These are phyloP conservation scores for Speoplatyrhinus poulsoni DNA, from an alignment of 2,113 vertebrate genomes.

Conservation along the genomic window DNA sequence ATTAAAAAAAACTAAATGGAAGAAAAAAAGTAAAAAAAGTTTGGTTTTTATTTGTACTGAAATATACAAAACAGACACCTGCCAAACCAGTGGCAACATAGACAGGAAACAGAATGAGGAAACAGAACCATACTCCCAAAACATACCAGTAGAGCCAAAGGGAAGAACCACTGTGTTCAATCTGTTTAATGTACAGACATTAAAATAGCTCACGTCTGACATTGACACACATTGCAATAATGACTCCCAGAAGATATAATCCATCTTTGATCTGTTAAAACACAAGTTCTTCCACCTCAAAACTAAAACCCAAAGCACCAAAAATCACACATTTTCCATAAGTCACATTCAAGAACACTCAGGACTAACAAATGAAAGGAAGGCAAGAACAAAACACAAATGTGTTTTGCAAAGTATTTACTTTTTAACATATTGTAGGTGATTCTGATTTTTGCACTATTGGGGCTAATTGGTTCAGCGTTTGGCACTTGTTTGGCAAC, in stretches of 20 bases:
- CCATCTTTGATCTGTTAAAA: slow-evolving; percentile 42
- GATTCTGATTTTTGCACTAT: slow-evolving; percentile 39
- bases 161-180: neutral
- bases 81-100: slow-evolving; percentile 84
- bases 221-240: slow-evolving; percentile 21
- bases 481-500: slow-evolving; percentile 6
- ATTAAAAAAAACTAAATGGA: neutral
- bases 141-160: slow-evolving; percentile 38
- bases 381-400: neutral
- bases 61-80: slow-evolving; percentile 84
- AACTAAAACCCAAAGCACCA: slow-evolving; percentile 19
- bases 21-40: slow-evolving; percentile 20
- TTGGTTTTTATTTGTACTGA: slow-evolving; percentile 75
- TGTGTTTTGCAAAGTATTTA: no score
- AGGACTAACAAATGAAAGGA: slow-evolving; percentile 6
- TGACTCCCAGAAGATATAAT: slow-evolving; percentile 12
- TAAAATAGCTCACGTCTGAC: slow-evolving; percentile 10
- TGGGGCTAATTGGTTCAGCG: slow-evolving; percentile 14
- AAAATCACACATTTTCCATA: slow-evolving; percentile 33
- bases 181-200: slow-evolving; percentile 5
- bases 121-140: slow-evolving; percentile 63
- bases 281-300: neutral
- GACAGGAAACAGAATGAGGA: slow-evolving; percentile 57
- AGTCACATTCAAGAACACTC: slow-evolving; percentile 37
- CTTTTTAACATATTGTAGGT: neutral